These are phyloP conservation scores for Hypomecis atomaria DNA, from an alignment of 2,888 invertebrate species.

Conservation along the genomic window DNA sequence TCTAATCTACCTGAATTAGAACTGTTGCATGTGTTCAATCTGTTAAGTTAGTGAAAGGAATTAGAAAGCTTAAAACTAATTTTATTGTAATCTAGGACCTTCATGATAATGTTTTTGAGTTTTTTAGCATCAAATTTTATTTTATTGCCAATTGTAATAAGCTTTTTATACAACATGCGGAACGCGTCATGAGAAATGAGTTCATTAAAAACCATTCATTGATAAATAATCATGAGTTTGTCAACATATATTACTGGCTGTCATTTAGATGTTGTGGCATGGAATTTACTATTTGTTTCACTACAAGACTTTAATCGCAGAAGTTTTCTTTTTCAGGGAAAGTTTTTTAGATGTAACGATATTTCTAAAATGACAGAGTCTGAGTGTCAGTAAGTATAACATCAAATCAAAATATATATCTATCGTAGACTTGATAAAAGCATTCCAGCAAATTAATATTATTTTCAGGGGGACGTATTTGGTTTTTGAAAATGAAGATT, in stretches of 20 bases:
- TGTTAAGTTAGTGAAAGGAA: slow-evolving; percentile 1
- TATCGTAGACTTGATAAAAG: not conserved
- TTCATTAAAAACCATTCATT: slow-evolving; percentile 37
- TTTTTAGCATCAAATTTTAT: slow-evolving; percentile 21
- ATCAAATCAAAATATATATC: not conserved
- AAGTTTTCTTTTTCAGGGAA: slow-evolving; percentile 90
- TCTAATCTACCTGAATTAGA: slow-evolving; percentile 4
- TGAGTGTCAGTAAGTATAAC: slow-evolving; percentile 94
- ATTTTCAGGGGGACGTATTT: slow-evolving; percentile 94
- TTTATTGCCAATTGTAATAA: slow-evolving; percentile 35
- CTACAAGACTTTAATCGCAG: slow-evolving; percentile 52
- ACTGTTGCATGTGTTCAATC: slow-evolving; percentile 15
- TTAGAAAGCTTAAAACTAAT: slow-evolving; percentile 15
- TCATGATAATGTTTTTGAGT: slow-evolving; percentile 2
- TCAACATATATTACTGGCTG: slow-evolving; percentile 35
- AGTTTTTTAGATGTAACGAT: slow-evolving; percentile 98
- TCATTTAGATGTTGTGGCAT: slow-evolving; percentile 56
- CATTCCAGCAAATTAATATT: slow-evolving; percentile 22
- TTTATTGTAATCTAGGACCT: not conserved
- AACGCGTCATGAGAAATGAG: slow-evolving; percentile 57
- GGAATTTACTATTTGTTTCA: slow-evolving; percentile 37
- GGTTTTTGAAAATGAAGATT: slow-evolving; percentile 95
- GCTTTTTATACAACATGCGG: slow-evolving; percentile 40
- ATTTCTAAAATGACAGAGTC: slow-evolving; percentile 95
- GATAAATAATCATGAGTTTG: slow-evolving; percentile 26